Base-by-base conservation (phyloP, 2,888 invertebrate species). In the Icerya purchasi region DNA sequence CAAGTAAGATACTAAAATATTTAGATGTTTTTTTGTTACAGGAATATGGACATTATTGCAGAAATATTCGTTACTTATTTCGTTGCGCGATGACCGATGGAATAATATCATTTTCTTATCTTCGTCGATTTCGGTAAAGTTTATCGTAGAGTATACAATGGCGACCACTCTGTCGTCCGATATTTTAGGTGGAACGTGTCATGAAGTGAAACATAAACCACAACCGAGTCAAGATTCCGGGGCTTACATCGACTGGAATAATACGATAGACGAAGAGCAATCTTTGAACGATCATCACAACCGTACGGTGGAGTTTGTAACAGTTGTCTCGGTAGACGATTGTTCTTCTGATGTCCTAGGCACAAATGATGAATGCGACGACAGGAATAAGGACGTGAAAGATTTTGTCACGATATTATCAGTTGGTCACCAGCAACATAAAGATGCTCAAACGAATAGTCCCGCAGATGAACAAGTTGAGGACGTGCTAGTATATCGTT, bases 401-500 rank as follows among this genome's bases (percentile, higher is more conserved):
- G 5, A 5, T 36, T 80, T 79, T 67, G 78, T 80, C 63, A 80
- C 80, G 36, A 79, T 80, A 53, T 74, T 80, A 22, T 77, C 76
- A 59, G 77, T 80, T 57, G 54, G 69, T 53, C 66, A 66, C n/a
- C 70, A 58, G 22, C 49, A 49, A 36, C 20, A 55, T 24, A 58
- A 52, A n/a, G 60, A 61, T 54, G 59, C 57, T 21, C 25, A 23
- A 1, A 56, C 52, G 5, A 36, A 36, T 36, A 8, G 36, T 24
- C 57, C 52, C n/a, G 59, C 60, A 54, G 58, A 58, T 21, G 50
- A 23, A 2, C 54, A 50, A 19, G 61, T 76, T 10, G 86, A 88
- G 66, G 81, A 83, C 68, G 83, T 92, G 50, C 77, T 82, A 58
- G 84, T 93, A 57, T 86, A 85, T 66, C 78, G 92, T 64, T 78